These are phyloP conservation scores for Xestia c-nigrum DNA, from an alignment of 2,888 invertebrate genomes.

Conservation along the genomic window DNA sequence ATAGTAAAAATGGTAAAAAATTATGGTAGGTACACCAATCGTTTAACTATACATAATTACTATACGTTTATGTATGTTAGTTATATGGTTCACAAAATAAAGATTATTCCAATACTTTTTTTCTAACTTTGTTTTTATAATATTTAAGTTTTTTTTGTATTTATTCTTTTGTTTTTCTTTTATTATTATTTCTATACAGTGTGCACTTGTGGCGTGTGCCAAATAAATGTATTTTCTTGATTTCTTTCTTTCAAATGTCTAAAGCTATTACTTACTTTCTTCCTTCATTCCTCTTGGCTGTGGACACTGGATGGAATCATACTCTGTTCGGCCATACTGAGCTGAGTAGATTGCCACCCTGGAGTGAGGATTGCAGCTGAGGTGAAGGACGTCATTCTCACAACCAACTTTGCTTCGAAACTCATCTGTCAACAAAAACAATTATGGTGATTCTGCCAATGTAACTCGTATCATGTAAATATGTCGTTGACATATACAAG, in stretches of 20 bases:
- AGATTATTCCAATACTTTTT: background rate
- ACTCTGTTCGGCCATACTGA: conserved; percentile 96
- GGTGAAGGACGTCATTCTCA: conserved; percentile 96
- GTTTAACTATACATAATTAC: background rate
- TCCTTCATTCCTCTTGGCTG: conserved; percentile 96
- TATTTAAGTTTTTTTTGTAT: no score
- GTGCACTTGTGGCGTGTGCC: no score
- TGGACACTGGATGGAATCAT: conserved; percentile 96
- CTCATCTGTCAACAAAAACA: conserved; percentile 92
- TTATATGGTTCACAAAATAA: background rate
- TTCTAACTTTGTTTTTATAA: no score
- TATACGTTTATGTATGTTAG: background rate
- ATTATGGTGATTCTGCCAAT: background rate
- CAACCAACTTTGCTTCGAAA: conserved; percentile 98
- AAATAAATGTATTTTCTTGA: no score
- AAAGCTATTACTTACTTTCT: conserved; percentile 93
- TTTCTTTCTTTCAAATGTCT: background rate
- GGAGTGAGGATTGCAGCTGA: conserved; percentile 96
- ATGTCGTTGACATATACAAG: background rate
- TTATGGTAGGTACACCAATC: background rate
- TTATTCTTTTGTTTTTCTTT: no score
- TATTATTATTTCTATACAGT: no score
- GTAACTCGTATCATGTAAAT: background rate
- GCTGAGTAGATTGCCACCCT: conserved; percentile 98
- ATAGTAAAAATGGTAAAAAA: no score